A percentile compares a stretch with the other conserved stretches of the same genome.
Conservation (phyloP, 2,888 invertebrate genomes). For the Adelphocoris suturalis region DNA sequence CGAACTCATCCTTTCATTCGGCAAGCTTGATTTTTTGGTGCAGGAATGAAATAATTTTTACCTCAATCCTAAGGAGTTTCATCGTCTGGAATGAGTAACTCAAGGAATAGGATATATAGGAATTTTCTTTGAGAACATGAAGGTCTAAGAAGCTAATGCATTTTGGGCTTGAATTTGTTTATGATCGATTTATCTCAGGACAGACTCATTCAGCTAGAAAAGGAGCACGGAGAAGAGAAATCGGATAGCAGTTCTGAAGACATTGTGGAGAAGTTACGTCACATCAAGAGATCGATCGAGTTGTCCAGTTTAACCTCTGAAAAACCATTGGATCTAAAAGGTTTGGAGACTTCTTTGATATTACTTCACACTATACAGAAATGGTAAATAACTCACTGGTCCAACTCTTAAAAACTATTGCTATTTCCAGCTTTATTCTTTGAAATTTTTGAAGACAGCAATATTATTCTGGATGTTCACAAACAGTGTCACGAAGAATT, state of each 20-base stretch:
- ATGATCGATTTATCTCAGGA: conserved; percentile 68
- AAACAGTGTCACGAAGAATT: conserved; percentile 84
- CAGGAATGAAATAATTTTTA: too few relatives aligned
- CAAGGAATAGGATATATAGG: too few relatives aligned
- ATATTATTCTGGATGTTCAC: conserved; percentile 78
- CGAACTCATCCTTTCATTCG: too few relatives aligned
- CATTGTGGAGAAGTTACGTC: conserved; percentile 84
- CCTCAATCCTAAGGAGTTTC: too few relatives aligned
- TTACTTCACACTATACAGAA: too few relatives aligned
- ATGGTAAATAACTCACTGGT: too few relatives aligned
- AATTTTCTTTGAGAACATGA: background rate
- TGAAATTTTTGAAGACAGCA: conserved; percentile 69
- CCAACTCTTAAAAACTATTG: too few relatives aligned
- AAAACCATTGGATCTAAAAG: conserved; percentile 83
- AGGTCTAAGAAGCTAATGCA: background rate
- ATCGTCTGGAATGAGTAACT: too few relatives aligned
- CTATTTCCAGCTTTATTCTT: conserved; percentile 59
- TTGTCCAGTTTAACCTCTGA: conserved; percentile 82
- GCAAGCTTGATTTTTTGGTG: too few relatives aligned
- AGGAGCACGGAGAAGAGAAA: conserved; percentile 76
- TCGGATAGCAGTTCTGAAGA: conserved; percentile 78
- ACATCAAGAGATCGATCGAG: conserved; percentile 82
- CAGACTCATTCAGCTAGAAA: conserved; percentile 75
- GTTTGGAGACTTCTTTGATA: conserved; percentile 77
- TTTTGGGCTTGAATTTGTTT: too few relatives aligned